Evolutionary conservation across 2,113 vertebrate genomes (phyloP), one percentile per base, ranked within the genome.

Genomic region (Dipodomys spectabilis): DNA sequence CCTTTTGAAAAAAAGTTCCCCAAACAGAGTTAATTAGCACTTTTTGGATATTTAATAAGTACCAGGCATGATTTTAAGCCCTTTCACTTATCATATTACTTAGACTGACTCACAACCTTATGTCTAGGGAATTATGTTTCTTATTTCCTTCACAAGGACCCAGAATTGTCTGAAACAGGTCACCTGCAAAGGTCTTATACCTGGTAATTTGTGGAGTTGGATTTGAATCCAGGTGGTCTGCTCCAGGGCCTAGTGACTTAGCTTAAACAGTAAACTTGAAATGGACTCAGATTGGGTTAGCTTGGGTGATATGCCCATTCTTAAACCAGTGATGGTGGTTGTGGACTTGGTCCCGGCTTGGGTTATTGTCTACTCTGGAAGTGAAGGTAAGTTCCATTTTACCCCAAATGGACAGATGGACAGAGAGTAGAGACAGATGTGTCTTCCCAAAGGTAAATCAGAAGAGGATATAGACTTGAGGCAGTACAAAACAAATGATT

Each of bases 11-110:
- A 88, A 90, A 82, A 72, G 30, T 67, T 92, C 28, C 30, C n/a
- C 22, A 80, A 83, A 71, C 53, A 71, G 72, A 82, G 72, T 8
- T 65, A 68, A 86, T 94, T 87, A 80, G 67, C 53, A 77, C 30
- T 86, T 62, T 12, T 25, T 74, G 64, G 62, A 81, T 88, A 30
- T 74, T 93, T 86, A 86, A 69, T 86, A 82, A 69, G 53, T 72
- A 86, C 68, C 65, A 89, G 84, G 71, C 27, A 78, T 83, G 71
- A 11, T 64, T 94, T 93, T 67, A 80, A 93, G 77, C 7, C 62
- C 3, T 57, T 93, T 73, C 19, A 60, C 67, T 92, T 79, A 45
- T 44, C 27, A 53, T 77, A 27, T 84, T 90, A 57, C 62, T 91
- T 94, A 74, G 88, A 88, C 35, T 45, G 28, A 25, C 16, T 75